Percentiles rank a stretch among this genome's conserved stretches.
Evolutionary conservation across 2,797 vertebrate genomes (phyloP).

Genomic region (Paedocypris micromegethes): DNA sequence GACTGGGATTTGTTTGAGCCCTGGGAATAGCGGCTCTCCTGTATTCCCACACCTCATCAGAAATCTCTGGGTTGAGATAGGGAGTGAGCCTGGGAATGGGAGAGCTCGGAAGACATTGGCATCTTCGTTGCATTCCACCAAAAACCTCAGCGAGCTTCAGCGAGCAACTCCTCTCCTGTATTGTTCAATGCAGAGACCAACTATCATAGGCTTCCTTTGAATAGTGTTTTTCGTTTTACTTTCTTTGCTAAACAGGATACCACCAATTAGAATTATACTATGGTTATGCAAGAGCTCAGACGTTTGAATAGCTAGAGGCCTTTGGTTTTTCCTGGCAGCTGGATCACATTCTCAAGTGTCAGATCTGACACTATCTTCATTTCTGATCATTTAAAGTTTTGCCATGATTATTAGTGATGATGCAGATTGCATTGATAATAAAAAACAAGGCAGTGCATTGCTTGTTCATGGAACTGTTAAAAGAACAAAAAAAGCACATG

Average conservation of each 20-base stretch:
- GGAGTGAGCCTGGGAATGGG: slow-evolving; percentile 38
- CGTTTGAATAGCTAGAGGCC: slow-evolving; percentile 7
- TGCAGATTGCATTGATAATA: not conserved
- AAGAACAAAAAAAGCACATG: slow-evolving; percentile 7
- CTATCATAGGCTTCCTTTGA: too few species aligned
- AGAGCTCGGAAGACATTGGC: slow-evolving; percentile 33
- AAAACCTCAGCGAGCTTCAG: slow-evolving; percentile 27
- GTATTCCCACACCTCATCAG: slow-evolving; percentile 45
- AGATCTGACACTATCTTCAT: slow-evolving; percentile 8
- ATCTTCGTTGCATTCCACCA: slow-evolving; percentile 43
- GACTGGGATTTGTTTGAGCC: slow-evolving; percentile 22
- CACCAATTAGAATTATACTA: too few species aligned
- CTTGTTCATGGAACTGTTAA: not conserved
- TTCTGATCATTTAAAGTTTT: slow-evolving; percentile 18
- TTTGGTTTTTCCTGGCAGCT: slow-evolving; percentile 34
- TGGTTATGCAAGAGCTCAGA: not conserved
- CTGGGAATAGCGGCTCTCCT: slow-evolving; percentile 42
- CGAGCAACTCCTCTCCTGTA: slow-evolving; percentile 6
- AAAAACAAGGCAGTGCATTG: not conserved
- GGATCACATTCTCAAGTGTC: slow-evolving; percentile 11
- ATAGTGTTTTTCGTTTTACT: too few species aligned
- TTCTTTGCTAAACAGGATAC: too few species aligned
- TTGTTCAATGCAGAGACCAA: slow-evolving; percentile 18
- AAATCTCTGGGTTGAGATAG: slow-evolving; percentile 20
- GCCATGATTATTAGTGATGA: slow-evolving; percentile 5